A percentile compares a stretch with the other conserved stretches of the same genome.
Conservation (phyloP, 2,113 vertebrate genomes). For the Oreamnos americanus region DNA sequence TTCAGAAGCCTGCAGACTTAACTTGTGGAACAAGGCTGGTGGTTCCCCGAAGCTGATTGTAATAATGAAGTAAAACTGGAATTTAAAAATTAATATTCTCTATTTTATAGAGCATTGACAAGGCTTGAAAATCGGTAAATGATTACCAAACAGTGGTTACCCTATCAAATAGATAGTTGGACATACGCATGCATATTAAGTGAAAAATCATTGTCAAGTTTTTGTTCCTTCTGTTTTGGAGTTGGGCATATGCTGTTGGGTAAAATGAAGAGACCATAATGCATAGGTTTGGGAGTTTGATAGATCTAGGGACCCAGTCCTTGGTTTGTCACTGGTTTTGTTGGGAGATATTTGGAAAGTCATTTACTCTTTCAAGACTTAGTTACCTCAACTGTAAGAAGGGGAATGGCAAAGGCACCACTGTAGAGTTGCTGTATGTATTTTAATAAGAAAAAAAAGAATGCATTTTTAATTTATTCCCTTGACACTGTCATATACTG, state of each 20-base stretch:
- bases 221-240: not conserved
- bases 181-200: not conserved
- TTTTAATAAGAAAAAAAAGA: not conserved
- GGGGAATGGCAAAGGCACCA: not conserved
- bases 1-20: not conserved
- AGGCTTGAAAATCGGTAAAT: not conserved
- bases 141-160: not conserved
- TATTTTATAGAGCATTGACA: not conserved
- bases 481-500: not conserved
- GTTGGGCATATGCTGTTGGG: not conserved
- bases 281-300: not conserved
- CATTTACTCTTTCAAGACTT: not conserved
- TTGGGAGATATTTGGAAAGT: not conserved
- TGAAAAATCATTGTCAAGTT: not conserved
- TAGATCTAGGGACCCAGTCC: not conserved
- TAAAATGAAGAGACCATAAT: not conserved
- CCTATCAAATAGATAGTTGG: not conserved
- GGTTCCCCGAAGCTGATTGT: not conserved
- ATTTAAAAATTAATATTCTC: not conserved
- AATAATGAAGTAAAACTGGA: not conserved
- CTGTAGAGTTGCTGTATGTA: not conserved
- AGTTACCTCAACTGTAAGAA: not conserved
- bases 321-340: not conserved
- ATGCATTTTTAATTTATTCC: not conserved
- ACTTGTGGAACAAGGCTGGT: not conserved